phyloP scores from a whole-genome alignment of 2,113 vertebrate genomes.

The Stegastes partitus region DNA sequence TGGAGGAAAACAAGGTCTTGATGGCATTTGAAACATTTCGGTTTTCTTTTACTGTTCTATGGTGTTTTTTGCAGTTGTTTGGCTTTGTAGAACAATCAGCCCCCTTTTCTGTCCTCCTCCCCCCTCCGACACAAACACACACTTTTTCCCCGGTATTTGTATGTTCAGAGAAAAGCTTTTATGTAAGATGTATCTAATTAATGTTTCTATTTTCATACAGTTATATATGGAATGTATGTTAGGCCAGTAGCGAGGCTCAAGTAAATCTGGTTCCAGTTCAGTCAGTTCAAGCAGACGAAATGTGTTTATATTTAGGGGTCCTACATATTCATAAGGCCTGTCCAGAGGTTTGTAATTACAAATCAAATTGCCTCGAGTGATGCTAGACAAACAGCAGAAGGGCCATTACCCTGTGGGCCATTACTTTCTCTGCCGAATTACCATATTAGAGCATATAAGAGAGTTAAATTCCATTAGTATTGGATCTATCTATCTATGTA shows the following conservation, averaged over 20 bases:
- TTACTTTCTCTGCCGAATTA: constrained; percentile 32
- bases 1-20: not conserved
- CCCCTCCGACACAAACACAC: constrained; percentile 4
- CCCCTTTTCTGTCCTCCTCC: not conserved
- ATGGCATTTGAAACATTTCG: constrained; percentile 8
- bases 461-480: not conserved
- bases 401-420: constrained; percentile 24
- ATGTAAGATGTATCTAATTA: constrained; percentile 72
- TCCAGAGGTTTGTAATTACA: constrained; percentile 60
- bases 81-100: constrained; percentile 71
- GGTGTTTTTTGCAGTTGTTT: constrained; percentile 66
- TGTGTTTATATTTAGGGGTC: constrained; percentile 42
- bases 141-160: constrained; percentile 60
- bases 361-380: constrained; percentile 27
- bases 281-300: constrained; percentile 58
- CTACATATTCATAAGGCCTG: constrained; percentile 51
- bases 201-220: constrained; percentile 82
- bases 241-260: constrained; percentile 69
- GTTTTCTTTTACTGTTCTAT: constrained; percentile 60
- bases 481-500: not conserved
- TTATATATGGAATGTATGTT: constrained; percentile 80
- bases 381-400: constrained; percentile 31
- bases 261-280: constrained; percentile 66
- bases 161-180: constrained; percentile 74
- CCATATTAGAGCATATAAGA: constrained; percentile 20